A percentile compares a stretch with the other conserved stretches of the same genome.
Conservation (phyloP, 2,113 vertebrate species). For the Phylloscopus trochiloides region DNA sequence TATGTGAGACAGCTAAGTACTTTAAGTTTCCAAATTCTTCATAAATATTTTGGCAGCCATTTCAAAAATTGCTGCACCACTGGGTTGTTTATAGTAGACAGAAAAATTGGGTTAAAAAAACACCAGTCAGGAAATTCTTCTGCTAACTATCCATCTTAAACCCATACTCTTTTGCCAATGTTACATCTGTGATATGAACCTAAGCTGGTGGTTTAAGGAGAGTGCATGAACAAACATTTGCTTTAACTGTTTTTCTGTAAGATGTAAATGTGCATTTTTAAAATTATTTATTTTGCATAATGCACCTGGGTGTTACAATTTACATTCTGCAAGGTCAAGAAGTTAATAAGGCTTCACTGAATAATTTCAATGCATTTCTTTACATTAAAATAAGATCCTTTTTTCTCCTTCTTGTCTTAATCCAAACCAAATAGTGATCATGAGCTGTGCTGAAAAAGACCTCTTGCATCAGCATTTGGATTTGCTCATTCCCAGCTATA, state of each 20-base stretch:
- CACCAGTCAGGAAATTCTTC: conserved; percentile 53
- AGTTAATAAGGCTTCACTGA: background rate
- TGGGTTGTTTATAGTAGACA: conserved; percentile 39
- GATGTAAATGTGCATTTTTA: background rate
- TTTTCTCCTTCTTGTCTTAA: background rate
- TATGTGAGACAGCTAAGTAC: conserved; percentile 22
- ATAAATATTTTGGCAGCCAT: conserved; percentile 32
- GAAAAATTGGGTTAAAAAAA: conserved; percentile 58
- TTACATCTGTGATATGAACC: conserved; percentile 12
- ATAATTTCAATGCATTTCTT: background rate
- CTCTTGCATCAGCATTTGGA: conserved; percentile 25
- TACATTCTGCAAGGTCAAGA: background rate
- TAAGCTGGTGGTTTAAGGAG: background rate
- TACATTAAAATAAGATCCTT: background rate
- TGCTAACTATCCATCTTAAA: conserved; percentile 39
- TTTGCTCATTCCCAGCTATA: background rate
- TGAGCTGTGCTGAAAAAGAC: background rate
- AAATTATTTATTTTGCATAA: conserved; percentile 24
- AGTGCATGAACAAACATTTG: background rate
- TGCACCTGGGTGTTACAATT: background rate
- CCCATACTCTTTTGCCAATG: background rate
- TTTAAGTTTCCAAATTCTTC: conserved; percentile 45
- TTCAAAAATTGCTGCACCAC: conserved; percentile 4
- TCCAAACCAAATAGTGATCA: conserved; percentile 21
- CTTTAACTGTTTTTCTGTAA: background rate